A percentile compares a stretch with the other conserved stretches of the same genome.
These are phyloP conservation scores for Zosterops japonicus DNA, from an alignment of 2,113 vertebrate genomes.

Conservation along the genomic window DNA sequence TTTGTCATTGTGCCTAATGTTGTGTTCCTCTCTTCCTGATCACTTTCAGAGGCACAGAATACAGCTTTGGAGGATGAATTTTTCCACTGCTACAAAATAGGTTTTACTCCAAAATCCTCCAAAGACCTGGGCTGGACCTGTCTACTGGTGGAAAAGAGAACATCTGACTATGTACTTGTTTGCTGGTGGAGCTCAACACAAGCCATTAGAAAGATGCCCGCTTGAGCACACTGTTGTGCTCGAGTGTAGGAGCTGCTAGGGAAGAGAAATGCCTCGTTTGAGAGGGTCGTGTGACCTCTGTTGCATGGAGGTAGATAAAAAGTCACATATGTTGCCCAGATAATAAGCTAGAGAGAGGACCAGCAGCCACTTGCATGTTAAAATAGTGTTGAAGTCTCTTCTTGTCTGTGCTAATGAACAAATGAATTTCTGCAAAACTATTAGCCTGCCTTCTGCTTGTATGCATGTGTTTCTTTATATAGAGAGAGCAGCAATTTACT, in stretches of 20 bases:
- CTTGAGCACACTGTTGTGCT: not conserved
- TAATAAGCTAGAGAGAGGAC: not conserved
- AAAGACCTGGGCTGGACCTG: not conserved
- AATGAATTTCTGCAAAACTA: not conserved
- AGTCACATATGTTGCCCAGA: not conserved
- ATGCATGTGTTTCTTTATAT: not conserved
- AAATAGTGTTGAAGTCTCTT: not conserved
- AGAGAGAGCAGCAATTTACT: not conserved
- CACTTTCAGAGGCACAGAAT: not conserved
- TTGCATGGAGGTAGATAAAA: not conserved
- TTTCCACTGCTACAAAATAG: not conserved
- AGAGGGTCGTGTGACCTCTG: not conserved
- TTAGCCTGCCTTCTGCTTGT: not conserved
- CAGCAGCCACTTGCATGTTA: not conserved
- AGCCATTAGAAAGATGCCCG: not conserved
- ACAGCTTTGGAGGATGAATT: not conserved
- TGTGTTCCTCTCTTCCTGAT: not conserved
- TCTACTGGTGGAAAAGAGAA: not conserved
- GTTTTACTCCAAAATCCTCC: not conserved
- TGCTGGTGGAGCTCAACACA: not conserved
- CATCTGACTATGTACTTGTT: not conserved
- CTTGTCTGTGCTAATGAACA: not conserved
- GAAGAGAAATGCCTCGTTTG: not conserved
- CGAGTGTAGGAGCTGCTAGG: rapidly evolving
- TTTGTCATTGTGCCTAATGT: not conserved